phyloP scores from a whole-genome alignment of 2,113 vertebrate species.

The Penelope pileata region DNA sequence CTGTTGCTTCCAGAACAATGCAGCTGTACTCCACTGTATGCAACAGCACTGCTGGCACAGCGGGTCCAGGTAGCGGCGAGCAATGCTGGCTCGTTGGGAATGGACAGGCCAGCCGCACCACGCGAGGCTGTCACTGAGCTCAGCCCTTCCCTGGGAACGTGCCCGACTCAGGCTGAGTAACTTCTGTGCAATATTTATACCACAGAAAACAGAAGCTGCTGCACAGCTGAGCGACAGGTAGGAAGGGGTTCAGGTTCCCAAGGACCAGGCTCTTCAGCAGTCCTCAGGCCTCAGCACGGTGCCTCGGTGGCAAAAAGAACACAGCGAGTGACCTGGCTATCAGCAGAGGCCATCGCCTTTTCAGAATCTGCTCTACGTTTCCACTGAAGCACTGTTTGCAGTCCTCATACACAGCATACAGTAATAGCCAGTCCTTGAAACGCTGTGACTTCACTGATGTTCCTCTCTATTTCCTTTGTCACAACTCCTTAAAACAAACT shows the following conservation, averaged over 20 bases:
- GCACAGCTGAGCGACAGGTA: not conserved
- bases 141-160: not conserved
- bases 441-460: not conserved
- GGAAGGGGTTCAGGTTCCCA: not conserved
- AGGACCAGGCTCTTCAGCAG: not conserved
- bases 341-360: not conserved
- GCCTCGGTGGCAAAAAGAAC: not conserved
- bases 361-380: not conserved
- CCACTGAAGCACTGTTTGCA: not conserved
- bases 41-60: not conserved
- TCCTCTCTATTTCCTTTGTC: not conserved
- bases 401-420: not conserved
- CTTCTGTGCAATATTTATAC: not conserved
- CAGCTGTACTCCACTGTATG: not conserved
- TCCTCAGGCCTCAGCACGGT: not conserved
- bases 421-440: not conserved
- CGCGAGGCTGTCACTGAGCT: not conserved
- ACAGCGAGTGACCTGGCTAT: accelerated
- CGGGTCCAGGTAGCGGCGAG: not conserved
- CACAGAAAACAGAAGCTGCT: not conserved
- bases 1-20: not conserved
- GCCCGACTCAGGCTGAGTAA: not conserved
- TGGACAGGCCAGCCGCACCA: too few relatives aligned
- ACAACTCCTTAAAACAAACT: not conserved
- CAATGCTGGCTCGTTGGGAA: not conserved